A percentile compares a stretch with the other conserved stretches of the same genome.
phyloP scores from a whole-genome alignment of 1,140 invertebrate species.

The Diorhabda carinulata region DNA sequence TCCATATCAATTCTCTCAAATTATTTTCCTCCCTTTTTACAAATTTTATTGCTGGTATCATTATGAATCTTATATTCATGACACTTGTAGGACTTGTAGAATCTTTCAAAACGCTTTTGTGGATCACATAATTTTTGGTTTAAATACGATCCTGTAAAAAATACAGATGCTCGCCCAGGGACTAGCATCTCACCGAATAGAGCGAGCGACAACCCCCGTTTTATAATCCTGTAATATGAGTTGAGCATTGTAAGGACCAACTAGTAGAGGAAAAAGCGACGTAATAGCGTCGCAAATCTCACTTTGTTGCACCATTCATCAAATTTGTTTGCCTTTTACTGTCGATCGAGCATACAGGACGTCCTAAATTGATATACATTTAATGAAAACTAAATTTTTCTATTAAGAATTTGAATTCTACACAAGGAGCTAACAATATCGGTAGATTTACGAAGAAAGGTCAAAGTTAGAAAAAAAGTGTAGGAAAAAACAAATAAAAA shows the following conservation, averaged over 20 bases:
- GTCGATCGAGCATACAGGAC: constrained; percentile 5
- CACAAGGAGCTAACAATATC: too few relatives aligned
- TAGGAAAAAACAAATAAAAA: too few relatives aligned
- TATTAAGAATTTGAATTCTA: too few relatives aligned
- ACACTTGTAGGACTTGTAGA: not conserved
- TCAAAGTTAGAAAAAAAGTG: too few relatives aligned
- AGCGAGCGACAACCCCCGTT: constrained; percentile 10
- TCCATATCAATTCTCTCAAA: too few relatives aligned
- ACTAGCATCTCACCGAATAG: not conserved
- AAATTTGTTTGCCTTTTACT: constrained; percentile 38
- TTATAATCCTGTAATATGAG: constrained; percentile 37
- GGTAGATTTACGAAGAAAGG: too few relatives aligned
- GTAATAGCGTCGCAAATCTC: constrained; percentile 40
- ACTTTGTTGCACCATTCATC: constrained; percentile 23
- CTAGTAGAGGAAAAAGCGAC: constrained; percentile 1
- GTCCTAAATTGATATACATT: not conserved
- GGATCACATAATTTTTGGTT: not conserved
- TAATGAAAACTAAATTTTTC: too few relatives aligned
- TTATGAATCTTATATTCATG: too few relatives aligned
- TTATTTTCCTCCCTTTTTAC: too few relatives aligned
- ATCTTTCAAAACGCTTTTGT: not conserved
- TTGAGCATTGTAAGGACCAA: constrained; percentile 29
- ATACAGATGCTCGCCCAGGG: constrained; percentile 17
- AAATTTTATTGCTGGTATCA: too few relatives aligned
- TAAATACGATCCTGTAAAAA: constrained; percentile 7